Evolutionary conservation across 2,113 vertebrate genomes (phyloP), one percentile per base, ranked within the genome.

Genomic region (Zapus hudsonius): DNA sequence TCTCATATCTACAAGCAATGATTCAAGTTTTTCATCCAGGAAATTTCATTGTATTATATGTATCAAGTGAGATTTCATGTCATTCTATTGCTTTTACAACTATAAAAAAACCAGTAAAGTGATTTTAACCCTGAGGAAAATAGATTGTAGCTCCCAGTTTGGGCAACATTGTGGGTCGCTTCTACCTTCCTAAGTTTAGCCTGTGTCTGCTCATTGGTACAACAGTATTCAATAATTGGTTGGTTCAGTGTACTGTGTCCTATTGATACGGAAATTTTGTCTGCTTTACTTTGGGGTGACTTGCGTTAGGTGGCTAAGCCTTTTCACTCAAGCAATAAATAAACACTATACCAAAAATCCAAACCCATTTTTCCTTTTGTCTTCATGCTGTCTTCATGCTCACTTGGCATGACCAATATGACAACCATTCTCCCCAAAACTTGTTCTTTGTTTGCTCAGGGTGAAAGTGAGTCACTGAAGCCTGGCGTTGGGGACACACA

Each of bases 101-200:
- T 40, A 42, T 42, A 36, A 57, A 69, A 80, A 84, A 66, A 82
- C 15, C 12, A 69, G 11, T 59, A 20, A 92, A 90, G 55, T 27
- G 66, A 90, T 82, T 94, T 96, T 64, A 74, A 85, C 66, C 84
- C 85, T 92, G 64, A 89, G 63, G 29, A 92, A 95, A 87, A 74
- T 52, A 66, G 61, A 67, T 89, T 74, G 31, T 12, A 52, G 72
- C 23, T 91, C 40, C 57, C 52, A 83, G 4, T 63, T 75, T 75
- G 69, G 44, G 20, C 3, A 31, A 80, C 87, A 73, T 44, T 7
- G n/a, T 70, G n/a, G 82, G 59, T 33, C 44, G 29, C 25, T 92
- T 38, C 16, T 19, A 42, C 42, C 6, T 69, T 61, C 16, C 44
- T 27, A 55, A 38, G 81, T 78, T 44, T 61, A 64, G 73, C 27